phyloP scores from a whole-genome alignment of 2,888 invertebrate species.

The Philereme transversata region DNA sequence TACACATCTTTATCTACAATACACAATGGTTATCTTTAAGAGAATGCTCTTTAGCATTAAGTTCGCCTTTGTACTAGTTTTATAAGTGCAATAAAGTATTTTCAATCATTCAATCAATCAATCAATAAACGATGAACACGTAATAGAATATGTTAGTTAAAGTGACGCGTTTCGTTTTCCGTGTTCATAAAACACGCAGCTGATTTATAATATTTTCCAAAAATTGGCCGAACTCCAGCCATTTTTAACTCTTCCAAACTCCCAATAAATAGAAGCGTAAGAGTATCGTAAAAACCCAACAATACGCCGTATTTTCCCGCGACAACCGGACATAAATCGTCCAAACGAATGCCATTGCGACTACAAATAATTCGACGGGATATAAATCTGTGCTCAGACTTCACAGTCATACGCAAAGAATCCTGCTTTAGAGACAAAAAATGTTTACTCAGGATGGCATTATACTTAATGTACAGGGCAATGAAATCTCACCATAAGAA shows the following conservation, averaged over 20 bases:
- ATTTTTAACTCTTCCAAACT: conserved; percentile 24
- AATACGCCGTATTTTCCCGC: conserved; percentile 45
- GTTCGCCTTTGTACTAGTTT: too few species aligned
- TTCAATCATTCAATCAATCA: too few species aligned
- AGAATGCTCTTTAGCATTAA: too few species aligned
- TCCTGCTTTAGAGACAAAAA: conserved; percentile 42
- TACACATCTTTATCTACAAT: too few species aligned
- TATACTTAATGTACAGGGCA: background rate
- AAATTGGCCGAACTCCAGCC: conserved; percentile 25
- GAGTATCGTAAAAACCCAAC: conserved; percentile 48
- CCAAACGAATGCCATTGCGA: conserved; percentile 41
- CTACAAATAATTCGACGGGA: conserved; percentile 46
- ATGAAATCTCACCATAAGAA: too few species aligned
- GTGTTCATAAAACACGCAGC: conserved; percentile 5
- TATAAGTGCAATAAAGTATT: too few species aligned
- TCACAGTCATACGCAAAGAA: conserved; percentile 42
- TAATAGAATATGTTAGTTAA: too few species aligned
- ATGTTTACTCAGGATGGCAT: conserved; percentile 29
- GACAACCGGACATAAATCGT: conserved; percentile 48
- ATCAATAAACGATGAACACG: too few species aligned
- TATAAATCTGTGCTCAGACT: conserved; percentile 45
- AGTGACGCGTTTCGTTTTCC: background rate
- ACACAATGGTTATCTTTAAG: too few species aligned
- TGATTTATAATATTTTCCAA: conserved; percentile 20
- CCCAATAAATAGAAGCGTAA: conserved; percentile 44